phyloP scores from a whole-genome alignment of 2,797 vertebrate species.

The Morelia viridis region DNA sequence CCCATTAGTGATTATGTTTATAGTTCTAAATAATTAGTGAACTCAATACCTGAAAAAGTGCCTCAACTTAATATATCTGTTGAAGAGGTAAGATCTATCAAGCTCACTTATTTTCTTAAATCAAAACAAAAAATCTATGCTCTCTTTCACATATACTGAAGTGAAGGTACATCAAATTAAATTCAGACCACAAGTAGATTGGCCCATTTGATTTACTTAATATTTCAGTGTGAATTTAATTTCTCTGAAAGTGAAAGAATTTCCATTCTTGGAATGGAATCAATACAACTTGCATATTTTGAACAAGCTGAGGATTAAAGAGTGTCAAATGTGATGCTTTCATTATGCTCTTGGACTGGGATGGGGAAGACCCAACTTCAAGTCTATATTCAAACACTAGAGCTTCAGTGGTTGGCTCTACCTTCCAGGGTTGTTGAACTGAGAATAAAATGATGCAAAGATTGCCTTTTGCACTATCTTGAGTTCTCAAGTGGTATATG shows the following conservation, averaged over 20 bases:
- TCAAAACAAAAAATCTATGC: accelerated
- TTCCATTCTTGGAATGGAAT: not conserved
- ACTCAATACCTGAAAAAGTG: not conserved
- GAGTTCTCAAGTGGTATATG: too few species aligned
- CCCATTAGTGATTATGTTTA: not conserved
- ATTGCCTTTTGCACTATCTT: too few species aligned
- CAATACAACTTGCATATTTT: not conserved
- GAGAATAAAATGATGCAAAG: too few species aligned
- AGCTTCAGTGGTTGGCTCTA: too few species aligned
- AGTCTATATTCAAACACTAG: too few species aligned
- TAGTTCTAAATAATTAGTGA: not conserved
- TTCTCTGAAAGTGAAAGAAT: conserved; percentile 10
- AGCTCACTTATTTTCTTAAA: not conserved
- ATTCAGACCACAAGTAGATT: conserved; percentile 37
- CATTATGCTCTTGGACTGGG: not conserved
- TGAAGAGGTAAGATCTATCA: accelerated
- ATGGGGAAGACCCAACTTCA: not conserved
- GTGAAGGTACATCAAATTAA: conserved; percentile 23
- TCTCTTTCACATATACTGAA: not conserved
- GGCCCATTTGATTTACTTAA: conserved; percentile 2
- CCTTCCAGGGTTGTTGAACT: too few species aligned
- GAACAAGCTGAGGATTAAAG: not conserved
- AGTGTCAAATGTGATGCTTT: not conserved
- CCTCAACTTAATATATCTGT: not conserved
- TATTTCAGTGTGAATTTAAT: not conserved